Conservation (phyloP, 1,140 invertebrate genomes). For the Neelides sp. region DNA sequence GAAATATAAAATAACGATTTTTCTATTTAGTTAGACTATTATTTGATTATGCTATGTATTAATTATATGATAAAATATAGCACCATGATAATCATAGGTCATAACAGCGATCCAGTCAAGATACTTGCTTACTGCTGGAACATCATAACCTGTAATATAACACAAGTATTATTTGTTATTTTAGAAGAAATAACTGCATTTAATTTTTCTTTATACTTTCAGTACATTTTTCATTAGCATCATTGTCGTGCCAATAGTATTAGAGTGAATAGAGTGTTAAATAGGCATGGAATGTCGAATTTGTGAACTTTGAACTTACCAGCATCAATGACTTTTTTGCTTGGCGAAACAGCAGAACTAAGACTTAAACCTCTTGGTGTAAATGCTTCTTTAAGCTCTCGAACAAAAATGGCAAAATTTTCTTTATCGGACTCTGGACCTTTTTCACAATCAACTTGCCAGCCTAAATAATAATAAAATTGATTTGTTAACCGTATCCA, state of each 20-base stretch:
- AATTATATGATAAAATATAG: constrained; percentile 66
- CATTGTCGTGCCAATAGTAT: neutral
- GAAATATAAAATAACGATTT: constrained; percentile 1
- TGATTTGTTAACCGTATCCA: no score
- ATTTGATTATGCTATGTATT: neutral
- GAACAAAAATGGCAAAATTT: constrained; percentile 54
- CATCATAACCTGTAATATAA: constrained; percentile 52
- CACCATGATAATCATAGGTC: constrained; percentile 80
- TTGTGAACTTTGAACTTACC: constrained; percentile 31
- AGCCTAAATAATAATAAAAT: constrained; percentile 48
- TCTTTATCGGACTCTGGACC: constrained; percentile 45
- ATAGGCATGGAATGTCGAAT: neutral
- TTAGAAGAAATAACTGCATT: neutral
- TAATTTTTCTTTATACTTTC: constrained; percentile 12
- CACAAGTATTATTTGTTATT: constrained; percentile 6
- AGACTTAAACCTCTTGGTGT: constrained; percentile 49
- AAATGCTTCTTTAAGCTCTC: constrained; percentile 60
- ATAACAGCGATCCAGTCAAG: constrained; percentile 81
- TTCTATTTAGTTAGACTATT: constrained; percentile 29
- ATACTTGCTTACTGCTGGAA: constrained; percentile 52
- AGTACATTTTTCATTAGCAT: constrained; percentile 14
- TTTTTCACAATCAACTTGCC: constrained; percentile 49
- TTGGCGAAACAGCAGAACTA: constrained; percentile 47
- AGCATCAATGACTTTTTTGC: constrained; percentile 39
- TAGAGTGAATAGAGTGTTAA: neutral